phyloP scores from a whole-genome alignment of 2,113 vertebrate genomes.

The Xyrauchen texanus region DNA sequence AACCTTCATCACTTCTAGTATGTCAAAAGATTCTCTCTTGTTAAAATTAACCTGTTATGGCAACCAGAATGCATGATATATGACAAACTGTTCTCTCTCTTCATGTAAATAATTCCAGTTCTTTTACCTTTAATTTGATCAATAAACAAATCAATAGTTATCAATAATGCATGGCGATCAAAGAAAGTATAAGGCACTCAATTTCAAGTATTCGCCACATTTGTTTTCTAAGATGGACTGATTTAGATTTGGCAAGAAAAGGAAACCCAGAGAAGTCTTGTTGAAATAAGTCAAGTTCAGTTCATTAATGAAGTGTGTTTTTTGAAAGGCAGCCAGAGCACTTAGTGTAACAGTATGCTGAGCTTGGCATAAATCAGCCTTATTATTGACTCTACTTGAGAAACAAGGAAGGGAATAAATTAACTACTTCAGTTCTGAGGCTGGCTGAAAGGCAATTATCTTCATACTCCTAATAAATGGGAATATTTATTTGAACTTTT shows the following conservation, averaged over 20 bases:
- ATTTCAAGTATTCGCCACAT: background rate
- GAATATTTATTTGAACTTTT: conserved; percentile 12
- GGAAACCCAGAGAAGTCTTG: conserved; percentile 9
- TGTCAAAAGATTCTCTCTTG: background rate
- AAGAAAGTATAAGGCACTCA: background rate
- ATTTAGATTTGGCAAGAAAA: conserved; percentile 14
- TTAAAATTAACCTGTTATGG: background rate
- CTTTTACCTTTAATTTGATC: background rate
- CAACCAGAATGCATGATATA: background rate
- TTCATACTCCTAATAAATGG: conserved; percentile 30
- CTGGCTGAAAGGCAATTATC: conserved; percentile 33
- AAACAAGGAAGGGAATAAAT: conserved; percentile 26
- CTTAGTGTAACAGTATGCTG: conserved; percentile 63
- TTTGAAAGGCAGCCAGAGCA: conserved; percentile 62
- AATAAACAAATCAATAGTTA: no score
- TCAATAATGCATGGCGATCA: background rate
- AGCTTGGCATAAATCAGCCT: conserved; percentile 66
- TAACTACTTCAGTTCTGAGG: conserved; percentile 13
- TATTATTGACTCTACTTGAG: conserved; percentile 53
- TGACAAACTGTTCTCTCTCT: background rate
- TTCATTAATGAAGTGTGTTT: conserved; percentile 60
- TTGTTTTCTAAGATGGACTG: background rate
- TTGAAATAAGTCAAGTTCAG: conserved; percentile 45
- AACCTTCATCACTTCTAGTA: background rate
- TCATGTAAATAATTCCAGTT: conserved; percentile 44